Base-by-base conservation (phyloP, 2,113 vertebrate species). In the Hydrochoerus hydrochaeris region DNA sequence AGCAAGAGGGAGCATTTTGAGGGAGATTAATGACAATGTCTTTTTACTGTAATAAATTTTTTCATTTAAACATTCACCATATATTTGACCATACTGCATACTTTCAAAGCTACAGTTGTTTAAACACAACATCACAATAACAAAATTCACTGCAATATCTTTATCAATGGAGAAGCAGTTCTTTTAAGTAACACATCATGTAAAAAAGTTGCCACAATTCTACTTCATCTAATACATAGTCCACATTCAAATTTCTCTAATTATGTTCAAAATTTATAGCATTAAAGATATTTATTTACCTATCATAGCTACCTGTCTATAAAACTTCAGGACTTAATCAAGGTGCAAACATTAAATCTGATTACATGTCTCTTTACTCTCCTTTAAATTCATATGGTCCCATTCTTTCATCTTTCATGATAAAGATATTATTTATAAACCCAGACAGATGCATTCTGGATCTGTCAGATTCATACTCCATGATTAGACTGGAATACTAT, bases 81-180 rank as follows among this genome's bases (percentile, higher is more conserved):
- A 75, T 75, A 46, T 46, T 46, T 75, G 73, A 75, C 41, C 24
- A 75, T 10, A 41, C 38, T 75, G 38, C 22, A 44, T 11, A 69
- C 10, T 84, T 73, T 73, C 65, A 95, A 95, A 91, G 11, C 0
- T 58, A 83, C 24, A 83, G 54, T 58, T 95, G 88, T 94, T 46
- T 80, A 24, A 73, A 41, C 24, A 57, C 91, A 11, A 46, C 0
- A 78, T 85, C 35, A 69, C 54, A 96, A 46, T 85, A 35, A 54
- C 13, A 94, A 91, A 82, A 88, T 78, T 14, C 13, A 89, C 80
- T 93, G 80, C 62, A 60, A 57, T 46, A 41, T 65, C 57, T 95
- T 58, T 80, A 95, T 63, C 32, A 86, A 91, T 7, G 38, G 38
- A 41, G 41, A 89, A 63, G 69, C 2, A 77, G 54, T 91, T 91